A percentile compares a stretch with the other conserved stretches of the same genome.
These are phyloP conservation scores for Podocnemis expansa DNA, from an alignment of 2,113 vertebrate genomes.

Conservation along the genomic window DNA sequence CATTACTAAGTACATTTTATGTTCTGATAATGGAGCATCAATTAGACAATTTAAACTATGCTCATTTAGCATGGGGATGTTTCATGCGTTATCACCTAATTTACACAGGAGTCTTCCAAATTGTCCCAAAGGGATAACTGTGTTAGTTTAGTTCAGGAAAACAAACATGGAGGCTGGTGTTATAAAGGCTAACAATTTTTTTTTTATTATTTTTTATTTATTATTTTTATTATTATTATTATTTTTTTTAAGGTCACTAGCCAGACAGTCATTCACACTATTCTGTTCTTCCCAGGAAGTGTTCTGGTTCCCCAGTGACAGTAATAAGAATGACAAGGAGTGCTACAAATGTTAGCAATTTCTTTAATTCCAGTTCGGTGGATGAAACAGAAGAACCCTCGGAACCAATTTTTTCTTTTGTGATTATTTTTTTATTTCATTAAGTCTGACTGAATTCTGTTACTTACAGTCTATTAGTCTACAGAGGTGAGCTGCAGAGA, in stretches of 20 bases:
- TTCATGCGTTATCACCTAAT: conserved; percentile 7
- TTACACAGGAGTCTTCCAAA: conserved; percentile 14
- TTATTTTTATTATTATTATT: no score
- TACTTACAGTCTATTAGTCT: neutral
- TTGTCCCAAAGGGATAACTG: no score
- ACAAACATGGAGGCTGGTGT: no score
- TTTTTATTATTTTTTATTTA: no score
- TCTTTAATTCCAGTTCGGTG: neutral
- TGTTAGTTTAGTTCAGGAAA: conserved; percentile 41
- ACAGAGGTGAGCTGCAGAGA: neutral
- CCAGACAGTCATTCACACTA: neutral
- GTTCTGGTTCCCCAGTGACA: neutral
- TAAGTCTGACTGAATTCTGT: neutral
- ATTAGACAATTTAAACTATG: neutral
- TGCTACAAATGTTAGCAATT: neutral
- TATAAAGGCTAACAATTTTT: no score
- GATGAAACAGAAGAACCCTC: neutral
- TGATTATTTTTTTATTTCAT: neutral
- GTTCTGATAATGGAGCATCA: conserved; percentile 12
- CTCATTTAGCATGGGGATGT: neutral
- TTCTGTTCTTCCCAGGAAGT: neutral
- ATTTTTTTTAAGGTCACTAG: neutral
- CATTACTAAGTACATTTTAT: neutral
- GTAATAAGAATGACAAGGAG: neutral
- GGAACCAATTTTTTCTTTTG: neutral